These are phyloP conservation scores for Drosophila biarmipes DNA, from an alignment of 1,140 invertebrate species.

Conservation along the genomic window DNA sequence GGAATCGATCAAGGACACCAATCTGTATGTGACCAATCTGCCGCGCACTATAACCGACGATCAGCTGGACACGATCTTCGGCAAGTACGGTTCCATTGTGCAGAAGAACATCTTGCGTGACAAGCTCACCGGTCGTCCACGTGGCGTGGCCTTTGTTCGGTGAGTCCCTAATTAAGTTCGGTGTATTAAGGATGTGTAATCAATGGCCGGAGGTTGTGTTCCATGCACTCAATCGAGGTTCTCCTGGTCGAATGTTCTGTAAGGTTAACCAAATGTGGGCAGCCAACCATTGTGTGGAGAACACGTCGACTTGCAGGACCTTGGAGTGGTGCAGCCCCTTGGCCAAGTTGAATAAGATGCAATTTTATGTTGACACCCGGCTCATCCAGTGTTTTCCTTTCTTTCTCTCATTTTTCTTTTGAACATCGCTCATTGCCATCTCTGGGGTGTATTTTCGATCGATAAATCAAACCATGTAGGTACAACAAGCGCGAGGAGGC, in stretches of 20 bases:
- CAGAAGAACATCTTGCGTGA: constrained; percentile 95
- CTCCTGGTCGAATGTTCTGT: background rate
- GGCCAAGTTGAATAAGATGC: background rate
- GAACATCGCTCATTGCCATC: constrained; percentile 21
- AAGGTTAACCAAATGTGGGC: background rate
- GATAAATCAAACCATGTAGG: constrained; percentile 25
- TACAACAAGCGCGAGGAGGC: constrained; percentile 91
- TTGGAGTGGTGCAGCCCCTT: background rate
- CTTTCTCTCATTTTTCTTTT: constrained; percentile 8
- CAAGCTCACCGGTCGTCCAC: constrained; percentile 92
- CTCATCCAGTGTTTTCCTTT: constrained; percentile 8
- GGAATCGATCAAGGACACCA: constrained; percentile 97
- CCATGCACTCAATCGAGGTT: constrained; percentile 1
- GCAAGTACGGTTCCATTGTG: constrained; percentile 94
- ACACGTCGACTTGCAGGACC: background rate
- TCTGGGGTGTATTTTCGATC: constrained; percentile 16
- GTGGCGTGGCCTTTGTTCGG: constrained; percentile 97
- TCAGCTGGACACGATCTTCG: constrained; percentile 93
- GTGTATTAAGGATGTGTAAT: background rate
- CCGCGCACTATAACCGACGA: constrained; percentile 93
- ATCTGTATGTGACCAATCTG: constrained; percentile 96
- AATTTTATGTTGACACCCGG: constrained; percentile 3
- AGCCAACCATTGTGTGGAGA: background rate
- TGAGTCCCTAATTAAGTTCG: constrained; percentile 82
- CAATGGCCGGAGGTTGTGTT: background rate